Conservation (phyloP, 2,888 invertebrate species). For the Cerceris ruficornis region DNA sequence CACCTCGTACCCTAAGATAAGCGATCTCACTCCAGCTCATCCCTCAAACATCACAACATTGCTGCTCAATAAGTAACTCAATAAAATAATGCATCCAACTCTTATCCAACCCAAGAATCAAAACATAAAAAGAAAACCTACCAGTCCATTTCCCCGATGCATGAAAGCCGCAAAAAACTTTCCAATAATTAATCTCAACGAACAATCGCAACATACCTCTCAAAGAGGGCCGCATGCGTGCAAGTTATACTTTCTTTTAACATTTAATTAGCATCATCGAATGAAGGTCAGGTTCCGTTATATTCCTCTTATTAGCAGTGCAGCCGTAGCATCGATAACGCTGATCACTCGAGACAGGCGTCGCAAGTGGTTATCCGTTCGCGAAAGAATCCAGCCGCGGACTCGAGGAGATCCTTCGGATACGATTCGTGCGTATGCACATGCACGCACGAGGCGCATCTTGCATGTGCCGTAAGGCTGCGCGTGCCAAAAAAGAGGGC, state of each 20-base stretch:
- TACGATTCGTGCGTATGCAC: conserved; percentile 21
- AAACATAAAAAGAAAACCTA: too few species aligned
- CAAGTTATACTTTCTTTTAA: neutral
- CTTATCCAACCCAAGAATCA: too few species aligned
- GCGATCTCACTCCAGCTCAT: too few species aligned
- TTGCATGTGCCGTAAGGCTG: conserved; percentile 49
- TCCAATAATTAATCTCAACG: too few species aligned
- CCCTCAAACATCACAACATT: too few species aligned
- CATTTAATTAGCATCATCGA: conserved; percentile 16
- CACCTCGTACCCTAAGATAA: too few species aligned
- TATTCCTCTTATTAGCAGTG: conserved; percentile 35
- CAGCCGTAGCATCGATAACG: conserved; percentile 22
- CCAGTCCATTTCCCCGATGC: too few species aligned
- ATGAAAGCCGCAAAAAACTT: too few species aligned
- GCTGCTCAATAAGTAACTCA: too few species aligned
- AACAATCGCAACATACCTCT: too few species aligned
- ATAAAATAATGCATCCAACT: too few species aligned
- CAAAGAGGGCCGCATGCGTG: neutral
- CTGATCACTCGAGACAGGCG: conserved; percentile 51
- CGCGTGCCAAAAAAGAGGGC: conserved; percentile 76
- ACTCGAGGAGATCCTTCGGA: conserved; percentile 35
- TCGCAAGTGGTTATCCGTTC: conserved; percentile 55
- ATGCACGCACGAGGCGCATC: neutral
- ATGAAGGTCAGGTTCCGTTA: conserved; percentile 8
- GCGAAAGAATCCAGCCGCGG: conserved; percentile 47